Conservation (phyloP, 2,113 vertebrate genomes). For the Dromiciops gliroides region DNA sequence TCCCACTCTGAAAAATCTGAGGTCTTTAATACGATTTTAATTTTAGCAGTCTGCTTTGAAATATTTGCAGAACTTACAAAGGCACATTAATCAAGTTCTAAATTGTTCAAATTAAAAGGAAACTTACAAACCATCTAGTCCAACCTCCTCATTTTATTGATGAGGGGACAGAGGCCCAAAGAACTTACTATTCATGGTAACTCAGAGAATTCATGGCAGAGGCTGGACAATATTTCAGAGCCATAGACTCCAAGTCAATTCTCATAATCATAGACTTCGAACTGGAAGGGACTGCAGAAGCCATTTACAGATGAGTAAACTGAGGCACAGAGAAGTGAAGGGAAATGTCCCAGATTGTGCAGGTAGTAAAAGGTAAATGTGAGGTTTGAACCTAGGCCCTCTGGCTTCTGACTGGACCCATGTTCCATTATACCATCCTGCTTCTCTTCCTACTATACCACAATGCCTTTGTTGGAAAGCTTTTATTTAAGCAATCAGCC, state of each 20-base stretch:
- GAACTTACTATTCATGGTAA: too few relatives aligned
- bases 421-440: neutral
- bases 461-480: neutral
- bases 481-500: slow-evolving; percentile 37
- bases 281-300: neutral
- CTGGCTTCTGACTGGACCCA: neutral
- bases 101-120: neutral
- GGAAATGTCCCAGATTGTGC: neutral
- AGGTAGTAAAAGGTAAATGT: neutral
- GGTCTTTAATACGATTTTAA: neutral
- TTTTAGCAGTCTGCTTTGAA: neutral
- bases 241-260: too few relatives aligned
- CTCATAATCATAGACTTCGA: too few relatives aligned
- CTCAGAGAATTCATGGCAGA: too few relatives aligned
- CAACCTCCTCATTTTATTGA: neutral
- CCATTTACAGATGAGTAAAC: slow-evolving; percentile 11
- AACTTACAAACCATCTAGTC: neutral
- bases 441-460: neutral
- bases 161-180: too few relatives aligned
- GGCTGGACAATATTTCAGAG: too few relatives aligned
- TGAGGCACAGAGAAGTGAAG: neutral
- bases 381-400: neutral
- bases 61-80: neutral
- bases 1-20: neutral
- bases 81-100: neutral